These are phyloP conservation scores for Bombus superbus DNA, from an alignment of 1,140 invertebrate genomes.

Conservation along the genomic window DNA sequence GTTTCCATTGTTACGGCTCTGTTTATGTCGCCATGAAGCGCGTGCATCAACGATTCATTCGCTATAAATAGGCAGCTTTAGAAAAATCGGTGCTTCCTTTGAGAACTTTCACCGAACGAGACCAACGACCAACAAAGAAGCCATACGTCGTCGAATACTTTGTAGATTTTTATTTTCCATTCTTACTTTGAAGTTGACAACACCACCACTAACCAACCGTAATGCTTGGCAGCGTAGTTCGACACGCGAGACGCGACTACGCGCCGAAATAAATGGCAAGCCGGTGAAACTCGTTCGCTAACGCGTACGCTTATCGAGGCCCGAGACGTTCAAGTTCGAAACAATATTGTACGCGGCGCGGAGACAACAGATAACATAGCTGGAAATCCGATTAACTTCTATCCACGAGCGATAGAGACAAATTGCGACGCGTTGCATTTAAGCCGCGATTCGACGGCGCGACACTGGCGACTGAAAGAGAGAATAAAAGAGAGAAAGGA, in stretches of 20 bases:
- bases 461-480: not conserved
- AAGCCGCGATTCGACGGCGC: slow-evolving; percentile 6
- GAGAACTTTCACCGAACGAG: not conserved
- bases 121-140: not conserved
- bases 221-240: not conserved
- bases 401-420: not conserved
- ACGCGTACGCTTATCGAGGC: not conserved
- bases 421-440: slow-evolving; percentile 11
- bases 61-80: not conserved
- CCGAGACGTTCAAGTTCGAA: not conserved
- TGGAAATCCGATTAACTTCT: slow-evolving; percentile 3
- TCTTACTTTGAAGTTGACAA: not conserved
- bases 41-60: not conserved
- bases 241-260: too few species aligned
- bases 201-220: too few species aligned
- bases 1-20: slow-evolving; percentile 24
- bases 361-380: not conserved
- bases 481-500: not conserved
- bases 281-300: not conserved
- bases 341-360: not conserved
- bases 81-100: not conserved
- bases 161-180: not conserved
- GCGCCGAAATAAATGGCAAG: not conserved
- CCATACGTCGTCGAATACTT: not conserved
- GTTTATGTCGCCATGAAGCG: not conserved